phyloP scores from a whole-genome alignment of 2,888 invertebrate genomes.

The Machimus rusticus region DNA sequence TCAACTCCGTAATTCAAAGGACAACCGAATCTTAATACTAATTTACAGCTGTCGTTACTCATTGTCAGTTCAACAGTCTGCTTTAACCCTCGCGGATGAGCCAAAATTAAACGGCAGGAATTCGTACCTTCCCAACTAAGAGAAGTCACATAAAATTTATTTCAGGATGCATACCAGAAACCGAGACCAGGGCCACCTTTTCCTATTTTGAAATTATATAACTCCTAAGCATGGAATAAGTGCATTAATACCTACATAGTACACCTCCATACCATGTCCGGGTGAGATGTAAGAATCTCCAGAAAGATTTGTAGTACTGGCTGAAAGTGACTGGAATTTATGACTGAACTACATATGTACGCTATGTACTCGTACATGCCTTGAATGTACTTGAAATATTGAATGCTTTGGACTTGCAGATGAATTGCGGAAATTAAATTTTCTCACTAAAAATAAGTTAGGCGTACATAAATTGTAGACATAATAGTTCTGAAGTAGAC shows the following conservation, averaged over 20 bases:
- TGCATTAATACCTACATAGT: not conserved
- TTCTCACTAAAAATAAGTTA: constrained; percentile 7
- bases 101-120: not conserved
- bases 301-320: not conserved
- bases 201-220: not conserved
- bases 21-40: not conserved
- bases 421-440: constrained; percentile 26
- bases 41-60: not conserved
- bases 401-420: not conserved
- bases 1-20: not conserved
- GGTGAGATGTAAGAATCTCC: constrained; percentile 8
- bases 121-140: not conserved
- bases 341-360: not conserved
- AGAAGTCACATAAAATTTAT: not conserved
- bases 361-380: not conserved
- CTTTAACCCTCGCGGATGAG: not conserved
- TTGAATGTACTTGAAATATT: not conserved
- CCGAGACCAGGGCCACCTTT: not conserved
- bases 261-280: not conserved
- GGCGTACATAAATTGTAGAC: not conserved
- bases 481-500: not conserved
- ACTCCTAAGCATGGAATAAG: not conserved
- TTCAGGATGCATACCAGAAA: not conserved
- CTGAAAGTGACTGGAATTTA: not conserved
- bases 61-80: not conserved